These are phyloP conservation scores for Metellina segmentata DNA, from an alignment of 2,888 invertebrate genomes.

Conservation along the genomic window DNA sequence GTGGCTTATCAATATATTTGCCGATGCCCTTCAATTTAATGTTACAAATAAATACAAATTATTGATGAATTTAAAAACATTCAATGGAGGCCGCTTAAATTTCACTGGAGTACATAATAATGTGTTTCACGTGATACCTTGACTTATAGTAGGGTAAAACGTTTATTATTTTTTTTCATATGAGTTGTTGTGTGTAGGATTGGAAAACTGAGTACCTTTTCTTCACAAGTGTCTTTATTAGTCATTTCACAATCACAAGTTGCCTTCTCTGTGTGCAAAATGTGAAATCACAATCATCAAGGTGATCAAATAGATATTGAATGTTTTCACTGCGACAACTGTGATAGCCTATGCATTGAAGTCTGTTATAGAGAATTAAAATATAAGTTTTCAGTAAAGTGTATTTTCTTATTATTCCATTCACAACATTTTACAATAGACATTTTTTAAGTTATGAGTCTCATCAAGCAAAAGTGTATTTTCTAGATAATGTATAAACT, in stretches of 20 bases:
- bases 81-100: no score
- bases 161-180: no score
- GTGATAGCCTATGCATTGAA: slow-evolving; percentile 60
- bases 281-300: slow-evolving; percentile 48
- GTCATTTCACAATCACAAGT: slow-evolving; percentile 64
- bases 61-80: no score
- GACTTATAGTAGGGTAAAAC: no score
- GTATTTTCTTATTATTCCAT: background rate
- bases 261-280: slow-evolving; percentile 56
- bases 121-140: no score
- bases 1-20: no score
- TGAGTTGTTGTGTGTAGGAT: no score
- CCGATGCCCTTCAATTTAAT: no score
- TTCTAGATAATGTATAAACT: no score
- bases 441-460: background rate
- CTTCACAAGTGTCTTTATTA: slow-evolving; percentile 26
- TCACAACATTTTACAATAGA: background rate
- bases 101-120: no score
- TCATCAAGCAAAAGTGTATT: no score
- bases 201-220: slow-evolving; percentile 23
- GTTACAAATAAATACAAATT: no score
- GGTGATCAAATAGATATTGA: slow-evolving; percentile 47
- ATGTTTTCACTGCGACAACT: slow-evolving; percentile 64
- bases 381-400: slow-evolving; percentile 43
- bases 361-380: slow-evolving; percentile 67